Percentiles rank a stretch among this genome's conserved stretches.
Evolutionary conservation across 2,888 invertebrate species (phyloP).

Genomic region (Lottia gigantea): DNA sequence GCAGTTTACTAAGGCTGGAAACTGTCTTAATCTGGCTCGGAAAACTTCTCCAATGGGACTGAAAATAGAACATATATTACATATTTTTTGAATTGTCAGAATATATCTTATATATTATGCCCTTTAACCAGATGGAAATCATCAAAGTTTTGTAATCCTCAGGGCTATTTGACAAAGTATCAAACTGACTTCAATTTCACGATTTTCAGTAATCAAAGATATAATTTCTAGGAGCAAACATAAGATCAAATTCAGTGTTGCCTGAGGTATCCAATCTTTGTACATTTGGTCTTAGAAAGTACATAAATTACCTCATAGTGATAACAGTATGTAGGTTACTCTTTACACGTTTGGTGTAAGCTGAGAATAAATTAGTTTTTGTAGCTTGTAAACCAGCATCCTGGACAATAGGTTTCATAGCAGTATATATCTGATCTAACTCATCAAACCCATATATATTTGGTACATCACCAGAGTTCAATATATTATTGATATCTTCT

Average conservation of each 20-base stretch:
- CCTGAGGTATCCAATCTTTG: too few relatives aligned
- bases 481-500: slow-evolving; percentile 69
- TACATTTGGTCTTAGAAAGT: too few relatives aligned
- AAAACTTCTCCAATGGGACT: slow-evolving; percentile 72
- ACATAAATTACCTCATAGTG: slow-evolving; percentile 73
- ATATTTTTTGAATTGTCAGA: too few relatives aligned
- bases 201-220: too few relatives aligned
- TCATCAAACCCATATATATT: slow-evolving; percentile 69
- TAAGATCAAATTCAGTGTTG: too few relatives aligned
- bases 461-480: slow-evolving; percentile 69
- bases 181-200: too few relatives aligned
- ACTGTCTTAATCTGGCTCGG: slow-evolving; percentile 68
- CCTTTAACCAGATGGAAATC: too few relatives aligned
- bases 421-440: slow-evolving; percentile 75
- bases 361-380: slow-evolving; percentile 74
- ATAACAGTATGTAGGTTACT: slow-evolving; percentile 68
- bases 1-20: slow-evolving; percentile 69
- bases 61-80: slow-evolving; percentile 45
- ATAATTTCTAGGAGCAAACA: too few relatives aligned
- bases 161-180: too few relatives aligned
- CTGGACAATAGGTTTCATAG: slow-evolving; percentile 80
- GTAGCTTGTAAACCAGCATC: slow-evolving; percentile 82
- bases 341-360: slow-evolving; percentile 67
- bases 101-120: too few relatives aligned
- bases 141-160: too few relatives aligned